Evolutionary conservation across 2,888 invertebrate species (phyloP).

Genomic region (Branchipolynoe longqiensis): DNA sequence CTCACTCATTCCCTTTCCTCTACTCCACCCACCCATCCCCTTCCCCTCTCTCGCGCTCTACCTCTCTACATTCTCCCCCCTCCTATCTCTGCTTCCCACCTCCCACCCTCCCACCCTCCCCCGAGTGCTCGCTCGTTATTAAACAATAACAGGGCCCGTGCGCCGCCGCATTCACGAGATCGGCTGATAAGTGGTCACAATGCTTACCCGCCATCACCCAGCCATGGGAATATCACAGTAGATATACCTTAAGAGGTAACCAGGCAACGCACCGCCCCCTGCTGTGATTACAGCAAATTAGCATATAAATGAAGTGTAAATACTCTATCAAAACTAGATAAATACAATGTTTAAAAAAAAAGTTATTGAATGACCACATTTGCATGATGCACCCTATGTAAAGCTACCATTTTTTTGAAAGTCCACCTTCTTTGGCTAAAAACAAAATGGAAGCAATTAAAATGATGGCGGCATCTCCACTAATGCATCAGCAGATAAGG

Average conservation of each 20-base stretch:
- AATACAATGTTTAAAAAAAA: too few species aligned
- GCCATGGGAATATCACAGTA: constrained; percentile 21
- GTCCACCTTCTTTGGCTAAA: too few species aligned
- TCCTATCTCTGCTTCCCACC: background rate
- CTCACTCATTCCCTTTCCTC: too few species aligned
- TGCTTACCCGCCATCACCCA: background rate
- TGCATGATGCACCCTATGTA: background rate
- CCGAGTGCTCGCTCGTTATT: background rate
- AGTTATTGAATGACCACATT: constrained; percentile 1
- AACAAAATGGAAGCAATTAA: too few species aligned
- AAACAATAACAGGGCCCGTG: constrained; percentile 40
- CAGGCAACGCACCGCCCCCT: constrained; percentile 4
- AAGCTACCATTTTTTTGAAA: too few species aligned
- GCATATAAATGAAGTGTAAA: constrained; percentile 50
- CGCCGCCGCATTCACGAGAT: background rate
- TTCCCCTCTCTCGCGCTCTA: background rate
- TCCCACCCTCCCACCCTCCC: background rate
- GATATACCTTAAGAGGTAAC: background rate
- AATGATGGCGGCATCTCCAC: too few species aligned
- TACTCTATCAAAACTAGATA: constrained; percentile 40
- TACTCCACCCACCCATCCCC: background rate
- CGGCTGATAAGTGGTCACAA: constrained; percentile 19
- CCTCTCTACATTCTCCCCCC: background rate
- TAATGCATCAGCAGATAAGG: too few species aligned
- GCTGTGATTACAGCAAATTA: constrained; percentile 39